Evolutionary conservation across 2,113 vertebrate species (phyloP).

Genomic region (Hydrochoerus hydrochaeris): DNA sequence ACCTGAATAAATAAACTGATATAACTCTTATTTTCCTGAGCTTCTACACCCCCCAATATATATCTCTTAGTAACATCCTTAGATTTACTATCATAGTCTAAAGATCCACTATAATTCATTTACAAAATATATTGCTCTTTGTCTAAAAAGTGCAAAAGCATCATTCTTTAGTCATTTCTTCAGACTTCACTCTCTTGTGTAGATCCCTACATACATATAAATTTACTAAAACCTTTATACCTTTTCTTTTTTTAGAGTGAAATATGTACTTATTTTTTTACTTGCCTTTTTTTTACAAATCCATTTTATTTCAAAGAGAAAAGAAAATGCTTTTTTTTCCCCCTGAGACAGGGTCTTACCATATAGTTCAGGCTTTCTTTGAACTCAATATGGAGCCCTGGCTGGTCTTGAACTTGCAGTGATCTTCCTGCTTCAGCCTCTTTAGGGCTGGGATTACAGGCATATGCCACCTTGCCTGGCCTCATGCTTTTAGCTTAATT

Average conservation of each 20-base stretch:
- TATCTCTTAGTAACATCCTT: neutral
- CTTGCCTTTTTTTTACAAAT: no score
- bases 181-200: neutral
- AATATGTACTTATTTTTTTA: no score
- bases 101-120: neutral
- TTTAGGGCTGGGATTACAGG: neutral
- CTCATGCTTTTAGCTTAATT: neutral
- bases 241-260: neutral
- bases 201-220: neutral
- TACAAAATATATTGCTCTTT: neutral
- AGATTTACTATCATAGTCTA: neutral
- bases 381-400: neutral
- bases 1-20: neutral
- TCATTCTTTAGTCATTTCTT: neutral
- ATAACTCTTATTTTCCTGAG: neutral
- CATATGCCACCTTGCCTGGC: neutral
- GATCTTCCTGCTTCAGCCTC: neutral
- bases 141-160: neutral
- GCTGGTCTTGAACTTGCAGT: neutral
- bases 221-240: neutral
- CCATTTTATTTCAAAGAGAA: no score
- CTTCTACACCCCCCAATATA: neutral
- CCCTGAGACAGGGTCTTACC: neutral
- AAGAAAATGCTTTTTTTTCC: no score
- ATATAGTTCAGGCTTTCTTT: neutral